Evolutionary conservation across 2,113 vertebrate species (phyloP).

Genomic region (Caranx melampygus): DNA sequence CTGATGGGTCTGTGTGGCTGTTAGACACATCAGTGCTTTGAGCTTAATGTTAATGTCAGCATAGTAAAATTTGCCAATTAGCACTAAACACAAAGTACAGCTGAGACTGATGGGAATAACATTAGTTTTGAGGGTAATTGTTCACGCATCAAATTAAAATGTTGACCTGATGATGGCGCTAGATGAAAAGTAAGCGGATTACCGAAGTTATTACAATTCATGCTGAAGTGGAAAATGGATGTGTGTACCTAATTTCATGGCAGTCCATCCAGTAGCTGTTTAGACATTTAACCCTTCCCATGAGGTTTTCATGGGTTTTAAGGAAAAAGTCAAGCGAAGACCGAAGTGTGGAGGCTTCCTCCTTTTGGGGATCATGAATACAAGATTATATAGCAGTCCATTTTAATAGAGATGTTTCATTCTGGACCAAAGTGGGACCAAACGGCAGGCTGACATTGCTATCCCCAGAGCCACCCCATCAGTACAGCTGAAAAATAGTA

Average conservation of each 20-base stretch:
- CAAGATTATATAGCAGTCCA: conserved; percentile 13
- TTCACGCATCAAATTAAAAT: not conserved
- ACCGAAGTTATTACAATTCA: not conserved
- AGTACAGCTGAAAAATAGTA: not conserved
- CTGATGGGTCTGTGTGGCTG: not conserved
- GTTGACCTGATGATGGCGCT: no score
- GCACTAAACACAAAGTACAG: not conserved
- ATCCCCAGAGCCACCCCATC: conserved; percentile 8
- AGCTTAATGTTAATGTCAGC: not conserved
- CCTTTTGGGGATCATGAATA: not conserved
- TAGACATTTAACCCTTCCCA: not conserved
- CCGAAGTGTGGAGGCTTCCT: not conserved
- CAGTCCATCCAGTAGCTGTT: not conserved
- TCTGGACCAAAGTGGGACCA: not conserved
- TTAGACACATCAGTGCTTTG: not conserved
- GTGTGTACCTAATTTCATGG: not conserved
- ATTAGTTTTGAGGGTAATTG: not conserved
- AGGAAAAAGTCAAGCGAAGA: not conserved
- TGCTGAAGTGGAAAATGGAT: not conserved
- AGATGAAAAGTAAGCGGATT: not conserved
- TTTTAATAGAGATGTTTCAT: conserved; percentile 27
- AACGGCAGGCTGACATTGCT: not conserved
- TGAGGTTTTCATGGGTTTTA: not conserved
- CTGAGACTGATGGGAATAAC: not conserved
- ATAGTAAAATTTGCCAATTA: conserved; percentile 5